Evolutionary conservation across 2,888 invertebrate species (phyloP).

Genomic region (Bugulina stolonifera): DNA sequence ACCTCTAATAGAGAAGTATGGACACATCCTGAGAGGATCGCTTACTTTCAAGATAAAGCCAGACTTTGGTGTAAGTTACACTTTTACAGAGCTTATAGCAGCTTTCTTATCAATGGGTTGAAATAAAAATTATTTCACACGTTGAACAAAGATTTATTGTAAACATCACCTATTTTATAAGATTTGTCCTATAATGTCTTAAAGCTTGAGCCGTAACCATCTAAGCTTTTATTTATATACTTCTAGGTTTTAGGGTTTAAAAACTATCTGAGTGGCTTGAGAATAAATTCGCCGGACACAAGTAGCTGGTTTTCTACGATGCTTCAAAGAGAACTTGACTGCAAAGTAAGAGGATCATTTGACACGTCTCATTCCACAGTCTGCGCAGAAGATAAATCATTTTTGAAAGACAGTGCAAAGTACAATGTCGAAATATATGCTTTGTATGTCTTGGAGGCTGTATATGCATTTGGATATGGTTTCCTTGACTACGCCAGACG

Average conservation of each 20-base stretch:
- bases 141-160: too few species aligned
- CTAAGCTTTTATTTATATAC: too few species aligned
- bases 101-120: too few species aligned
- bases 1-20: neutral
- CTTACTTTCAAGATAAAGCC: neutral
- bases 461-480: neutral
- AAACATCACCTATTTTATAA: too few species aligned
- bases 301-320: neutral
- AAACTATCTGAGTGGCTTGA: neutral
- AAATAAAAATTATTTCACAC: too few species aligned
- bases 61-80: constrained; percentile 4
- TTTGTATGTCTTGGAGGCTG: neutral
- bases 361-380: neutral
- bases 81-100: too few species aligned
- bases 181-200: too few species aligned
- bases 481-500: neutral
- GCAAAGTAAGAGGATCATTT: neutral
- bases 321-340: neutral
- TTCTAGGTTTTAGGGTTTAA: neutral
- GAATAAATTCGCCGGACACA: neutral
- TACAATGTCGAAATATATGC: neutral
- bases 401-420: neutral
- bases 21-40: neutral
- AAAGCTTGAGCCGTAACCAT: too few species aligned
- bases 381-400: neutral